Base-by-base conservation (phyloP, 2,113 vertebrate species). In the Pelobates fuscus region DNA sequence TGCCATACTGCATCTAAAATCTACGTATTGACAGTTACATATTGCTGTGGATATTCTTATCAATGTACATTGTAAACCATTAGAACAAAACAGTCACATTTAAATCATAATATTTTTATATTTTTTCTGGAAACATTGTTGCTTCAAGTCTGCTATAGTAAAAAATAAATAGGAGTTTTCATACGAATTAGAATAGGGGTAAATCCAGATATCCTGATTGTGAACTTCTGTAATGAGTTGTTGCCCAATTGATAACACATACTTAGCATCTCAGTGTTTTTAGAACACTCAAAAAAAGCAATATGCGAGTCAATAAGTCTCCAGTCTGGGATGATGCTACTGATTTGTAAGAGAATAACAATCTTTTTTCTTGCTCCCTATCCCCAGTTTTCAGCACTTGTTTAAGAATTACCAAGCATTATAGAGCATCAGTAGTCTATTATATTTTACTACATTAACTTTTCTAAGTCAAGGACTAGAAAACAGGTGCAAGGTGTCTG, bases 361-460 rank as follows among this genome's bases (percentile, higher is more conserved):
- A 37, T 27, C 58, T 20, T 26, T 70, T 68, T 26, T 66, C 54
- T 70, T 59, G n/a, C 54, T 17, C 21, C 24, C 49, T 18, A 5
- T 37, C 10, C 32, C 32, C 32, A 37, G 12, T 49, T 55, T 23
- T 12, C 52, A 54, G 60, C 59, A 72, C 70, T 63, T 30, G 41
- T 49, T 72, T 72, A 72, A 52, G 70, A 63, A 63, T 30, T 49
- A n/a, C 43, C 57, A 61, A 61, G 69, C 46, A 71, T 61, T 71
- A 71, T 23, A 23, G 57, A 43, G 57, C 57, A 60, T 71, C 46
- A 71, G 69, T 71, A 44, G 69, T 71, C 69, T 49, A 60, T 71
- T 71, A 71, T 71, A 71, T 71, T 71, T 71, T 61, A 71, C 69
- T 71, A 57, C 69, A 71, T 71, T 71, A 60, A 71, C 57, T 71